Evolutionary conservation across 2,113 vertebrate genomes (phyloP), one percentile per base, ranked within the genome.

Genomic region (Saiga tatarica): DNA sequence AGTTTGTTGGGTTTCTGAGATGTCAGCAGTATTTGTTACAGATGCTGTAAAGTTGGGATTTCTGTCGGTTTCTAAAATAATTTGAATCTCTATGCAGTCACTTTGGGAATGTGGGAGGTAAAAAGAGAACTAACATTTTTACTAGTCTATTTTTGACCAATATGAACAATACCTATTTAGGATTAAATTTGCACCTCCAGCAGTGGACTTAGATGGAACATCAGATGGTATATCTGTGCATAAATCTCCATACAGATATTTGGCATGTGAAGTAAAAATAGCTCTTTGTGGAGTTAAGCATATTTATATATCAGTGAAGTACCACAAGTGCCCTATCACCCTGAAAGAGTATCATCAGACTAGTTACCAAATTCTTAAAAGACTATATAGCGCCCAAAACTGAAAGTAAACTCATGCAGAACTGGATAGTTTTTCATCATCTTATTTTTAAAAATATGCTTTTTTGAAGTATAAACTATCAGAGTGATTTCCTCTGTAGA

Each of bases 361-460:
- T 19, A 71, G 12, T 2, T 33, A n/a, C 3, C 10, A 59, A 89
- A 36, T 1, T 89, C 30, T 33, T 7, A 81, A 60, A 81, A 9
- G 11, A 47, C 2, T 42, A 14, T 39, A 4, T 2, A 25, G 15
- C 19, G 28, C 7, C 2, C 9, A 5, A 10, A n/a, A 25, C 8
- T 36, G 14, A 83, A 76, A 71, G n/a, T 25, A 76, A n/a, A 91
- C n/a, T 86, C 5, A 6, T 21, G 4, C 23, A 7, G 21, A 79
- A 30, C 45, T 71, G 11, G 9, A 67, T 3, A 45, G 62, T 7
- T 26, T 28, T 50, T 83, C 33, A 45, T 9, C 39, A 36, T 47
- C 47, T 12, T 39, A 59, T 47, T 47, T 53, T 59, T 52, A 23
- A 89, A 91, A 83, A 71, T 17, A 79, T 7, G 0, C 8, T 67